Conservation (phyloP, 2,797 vertebrate genomes). For the Sardinella longiceps region DNA sequence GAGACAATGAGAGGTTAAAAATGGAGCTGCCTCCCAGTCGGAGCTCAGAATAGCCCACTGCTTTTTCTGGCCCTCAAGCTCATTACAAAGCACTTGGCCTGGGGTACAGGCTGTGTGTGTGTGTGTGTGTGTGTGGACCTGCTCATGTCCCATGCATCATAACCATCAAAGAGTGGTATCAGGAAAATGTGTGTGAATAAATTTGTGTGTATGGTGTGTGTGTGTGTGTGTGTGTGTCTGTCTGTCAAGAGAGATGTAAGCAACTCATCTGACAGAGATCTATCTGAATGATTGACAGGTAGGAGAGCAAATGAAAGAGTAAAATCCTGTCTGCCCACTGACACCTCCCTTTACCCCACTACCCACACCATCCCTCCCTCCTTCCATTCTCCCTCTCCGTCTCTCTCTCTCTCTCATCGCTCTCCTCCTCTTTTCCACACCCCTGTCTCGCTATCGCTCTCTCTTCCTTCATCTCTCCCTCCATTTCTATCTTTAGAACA, state of each 20-base stretch:
- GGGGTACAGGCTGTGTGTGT: neutral
- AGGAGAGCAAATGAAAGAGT: slow-evolving; percentile 62
- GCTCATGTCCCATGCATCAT: no score
- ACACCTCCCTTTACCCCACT: slow-evolving; percentile 59
- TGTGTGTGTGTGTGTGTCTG: neutral
- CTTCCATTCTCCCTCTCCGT: slow-evolving; percentile 48
- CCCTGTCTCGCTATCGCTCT: no score
- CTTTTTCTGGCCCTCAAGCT: neutral
- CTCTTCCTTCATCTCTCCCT: no score
- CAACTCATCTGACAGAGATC: neutral
- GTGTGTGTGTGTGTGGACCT: slow-evolving; percentile 46
- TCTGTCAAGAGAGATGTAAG: neutral
- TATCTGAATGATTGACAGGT: slow-evolving; percentile 50
- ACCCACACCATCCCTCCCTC: slow-evolving; percentile 53
- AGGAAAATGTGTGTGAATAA: no score
- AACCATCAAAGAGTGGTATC: no score
- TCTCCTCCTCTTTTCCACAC: neutral
- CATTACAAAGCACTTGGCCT: neutral
- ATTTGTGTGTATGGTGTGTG: slow-evolving; percentile 32
- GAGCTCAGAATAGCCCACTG: neutral
- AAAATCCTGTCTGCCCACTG: slow-evolving; percentile 55
- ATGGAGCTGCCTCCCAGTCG: neutral
- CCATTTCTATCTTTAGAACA: no score
- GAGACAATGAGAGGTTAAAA: slow-evolving; percentile 14
- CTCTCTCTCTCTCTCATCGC: slow-evolving; percentile 38